Evolutionary conservation across 2,797 vertebrate genomes (phyloP), one percentile per base, ranked within the genome.

Genomic region (Morelia viridis): DNA sequence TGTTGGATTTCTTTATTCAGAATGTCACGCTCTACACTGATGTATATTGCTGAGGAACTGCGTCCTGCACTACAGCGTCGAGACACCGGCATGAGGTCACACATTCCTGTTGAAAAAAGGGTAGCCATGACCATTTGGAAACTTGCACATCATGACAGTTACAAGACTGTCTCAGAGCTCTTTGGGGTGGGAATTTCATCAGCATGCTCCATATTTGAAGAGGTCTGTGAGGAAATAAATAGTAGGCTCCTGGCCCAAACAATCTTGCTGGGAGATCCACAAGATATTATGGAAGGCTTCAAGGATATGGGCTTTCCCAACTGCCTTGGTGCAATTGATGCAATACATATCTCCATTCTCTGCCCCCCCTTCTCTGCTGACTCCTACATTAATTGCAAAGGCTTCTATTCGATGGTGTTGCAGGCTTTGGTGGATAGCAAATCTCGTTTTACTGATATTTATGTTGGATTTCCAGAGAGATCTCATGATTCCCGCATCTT

Each of bases 91-190:
- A 92, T 92, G 92, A 61, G 92, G 24, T 92, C 92, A 10, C 92
- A 92, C 68, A 92, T 92, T 85, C 92, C 92, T 7, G 92, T 92
- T 3, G 92, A 92, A 35, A 92, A 92, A 65, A 64, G 92, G 26
- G 92, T 92, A 2, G 92, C 92, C 60, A 92, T 90, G 89, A 92
- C 92, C 50, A 90, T 92, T 35, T 92, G 92, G 92, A 92, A 92
- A 71, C 85, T 92, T 0, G 92, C 89, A 2, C 92, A 92, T 86
- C 92, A 92, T 1, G 92, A 92, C 50, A 92, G 92, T 22, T 92
- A 92, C 85, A 92, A 92, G 85, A 92, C 85, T 3, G 89, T 92
- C 35, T 92, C 92, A 0, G 92, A 92, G 50, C 89, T 92, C 31
- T 92, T 92, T 50, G 92, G 92, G 17, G 92, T 92, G 7, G 92